Base-by-base conservation (phyloP, 2,113 vertebrate species). In the Oreocharis arfaki region DNA sequence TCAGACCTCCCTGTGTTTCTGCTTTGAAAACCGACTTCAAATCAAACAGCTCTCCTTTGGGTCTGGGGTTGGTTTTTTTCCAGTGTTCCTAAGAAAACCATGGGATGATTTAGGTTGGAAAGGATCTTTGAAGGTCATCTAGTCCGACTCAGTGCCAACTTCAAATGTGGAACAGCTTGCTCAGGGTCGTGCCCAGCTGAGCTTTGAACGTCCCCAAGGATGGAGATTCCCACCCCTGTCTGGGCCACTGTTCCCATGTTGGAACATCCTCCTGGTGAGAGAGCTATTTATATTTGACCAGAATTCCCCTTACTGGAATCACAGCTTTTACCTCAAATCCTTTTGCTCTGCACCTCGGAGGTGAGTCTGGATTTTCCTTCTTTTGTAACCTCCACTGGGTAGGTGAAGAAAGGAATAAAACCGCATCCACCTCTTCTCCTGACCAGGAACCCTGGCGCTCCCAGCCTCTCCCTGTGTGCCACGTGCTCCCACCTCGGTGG, bases 241-340 rank as follows among this genome's bases (percentile, higher is more conserved):
- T 80, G 71, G 52, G 74, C 44, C 84, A 53, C 32, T 47, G 35
- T 57, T 93, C 39, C 77, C 81, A 35, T 13, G 16, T 0, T 55
- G 59, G 63, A 75, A 93, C 67, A 92, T 13, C 75, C n/a, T 76
- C 68, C 41, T 37, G 44, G 33, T 68, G 74, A 64, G 47, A 59
- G 42, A 87, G 21, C 68, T 93, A 77, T 94, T 95, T 44, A 26
- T 60, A 87, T 37, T 35, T 89, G 73, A 85, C 37, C 55, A 80
- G 59, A 80, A 88, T 59, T 88, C 92, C 76, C 42, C 46, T 30
- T 11, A 8, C 37, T 65, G 65, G n/a, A 69, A 19, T 60, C 30
- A 1, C 11, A 46, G 19, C n/a, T 60, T 57, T 33, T 42, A 41
- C 42, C 59, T 86, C 65, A 42, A 28, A 79, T 7, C 19, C 37